These are phyloP conservation scores for Dascyllus trimaculatus DNA, from an alignment of 2,113 vertebrate genomes.

Conservation along the genomic window DNA sequence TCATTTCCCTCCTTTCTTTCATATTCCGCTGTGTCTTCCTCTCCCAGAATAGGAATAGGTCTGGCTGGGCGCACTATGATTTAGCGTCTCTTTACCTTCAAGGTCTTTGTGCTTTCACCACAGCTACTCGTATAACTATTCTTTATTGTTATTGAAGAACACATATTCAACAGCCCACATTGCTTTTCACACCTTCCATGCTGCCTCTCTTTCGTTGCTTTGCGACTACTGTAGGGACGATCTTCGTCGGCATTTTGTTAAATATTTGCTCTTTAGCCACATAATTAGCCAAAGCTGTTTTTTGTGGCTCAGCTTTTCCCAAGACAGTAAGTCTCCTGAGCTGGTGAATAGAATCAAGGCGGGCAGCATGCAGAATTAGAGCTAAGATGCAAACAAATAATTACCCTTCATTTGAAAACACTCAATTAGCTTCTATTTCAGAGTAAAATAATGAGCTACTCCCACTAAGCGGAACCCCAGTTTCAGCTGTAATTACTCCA, in stretches of 20 bases:
- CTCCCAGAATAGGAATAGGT: slow-evolving; percentile 40
- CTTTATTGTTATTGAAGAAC: slow-evolving; percentile 25
- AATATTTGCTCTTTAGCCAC: slow-evolving; percentile 49
- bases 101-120: slow-evolving; percentile 34
- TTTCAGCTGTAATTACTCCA: slow-evolving; percentile 69
- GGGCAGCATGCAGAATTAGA: slow-evolving; percentile 49
- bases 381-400: slow-evolving; percentile 75
- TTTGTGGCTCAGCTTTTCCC: slow-evolving; percentile 37
- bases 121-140: slow-evolving; percentile 10
- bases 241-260: slow-evolving; percentile 56
- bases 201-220: slow-evolving; percentile 10
- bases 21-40: slow-evolving; percentile 42
- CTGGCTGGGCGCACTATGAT: slow-evolving; percentile 12
- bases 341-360: slow-evolving; percentile 30
- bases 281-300: slow-evolving; percentile 51
- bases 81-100: slow-evolving; percentile 36
- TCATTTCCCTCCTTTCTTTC: slow-evolving; percentile 36
- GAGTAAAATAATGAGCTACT: slow-evolving; percentile 70
- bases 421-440: slow-evolving; percentile 73
- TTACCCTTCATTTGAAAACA: slow-evolving; percentile 75
- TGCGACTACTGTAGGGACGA: background rate
- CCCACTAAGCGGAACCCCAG: slow-evolving; percentile 46
- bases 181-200: slow-evolving; percentile 17
- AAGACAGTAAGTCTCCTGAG: slow-evolving; percentile 49
- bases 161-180: slow-evolving; percentile 3